Evolutionary conservation across 2,888 invertebrate species (phyloP).

Genomic region (Hirtodrosophila alboralis): DNA sequence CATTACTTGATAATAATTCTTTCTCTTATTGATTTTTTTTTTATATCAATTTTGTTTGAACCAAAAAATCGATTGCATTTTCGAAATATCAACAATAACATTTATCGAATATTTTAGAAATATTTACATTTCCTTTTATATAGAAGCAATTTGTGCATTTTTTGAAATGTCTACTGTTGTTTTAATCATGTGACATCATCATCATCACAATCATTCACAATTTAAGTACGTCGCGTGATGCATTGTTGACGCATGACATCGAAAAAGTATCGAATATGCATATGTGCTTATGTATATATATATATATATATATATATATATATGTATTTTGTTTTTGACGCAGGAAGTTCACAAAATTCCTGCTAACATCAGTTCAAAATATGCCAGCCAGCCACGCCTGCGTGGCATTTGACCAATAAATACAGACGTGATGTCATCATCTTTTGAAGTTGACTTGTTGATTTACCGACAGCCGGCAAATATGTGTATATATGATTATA

Average conservation of each 20-base stretch:
- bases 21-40: too few species aligned
- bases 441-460: slow-evolving; percentile 41
- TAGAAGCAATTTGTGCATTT: slow-evolving; percentile 3
- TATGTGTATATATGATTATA: not conserved
- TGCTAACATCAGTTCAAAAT: slow-evolving; percentile 24
- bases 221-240: slow-evolving; percentile 42
- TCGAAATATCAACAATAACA: too few species aligned
- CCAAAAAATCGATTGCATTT: too few species aligned
- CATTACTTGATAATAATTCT: too few species aligned
- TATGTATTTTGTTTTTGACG: not conserved
- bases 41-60: too few species aligned
- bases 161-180: slow-evolving; percentile 20
- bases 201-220: slow-evolving; percentile 17
- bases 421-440: slow-evolving; percentile 47
- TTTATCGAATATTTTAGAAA: too few species aligned
- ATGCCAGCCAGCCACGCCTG: slow-evolving; percentile 43
- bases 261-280: too few species aligned
- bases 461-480: slow-evolving; percentile 49
- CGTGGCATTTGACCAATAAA: slow-evolving; percentile 36
- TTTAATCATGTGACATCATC: slow-evolving; percentile 72
- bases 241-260: slow-evolving; percentile 35
- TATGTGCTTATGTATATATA: too few species aligned
- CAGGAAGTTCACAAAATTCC: slow-evolving; percentile 44
- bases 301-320: too few species aligned
- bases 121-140: too few species aligned